Evolutionary conservation across 2,113 vertebrate species (phyloP).

Genomic region (Aspiorhynchus laticeps): DNA sequence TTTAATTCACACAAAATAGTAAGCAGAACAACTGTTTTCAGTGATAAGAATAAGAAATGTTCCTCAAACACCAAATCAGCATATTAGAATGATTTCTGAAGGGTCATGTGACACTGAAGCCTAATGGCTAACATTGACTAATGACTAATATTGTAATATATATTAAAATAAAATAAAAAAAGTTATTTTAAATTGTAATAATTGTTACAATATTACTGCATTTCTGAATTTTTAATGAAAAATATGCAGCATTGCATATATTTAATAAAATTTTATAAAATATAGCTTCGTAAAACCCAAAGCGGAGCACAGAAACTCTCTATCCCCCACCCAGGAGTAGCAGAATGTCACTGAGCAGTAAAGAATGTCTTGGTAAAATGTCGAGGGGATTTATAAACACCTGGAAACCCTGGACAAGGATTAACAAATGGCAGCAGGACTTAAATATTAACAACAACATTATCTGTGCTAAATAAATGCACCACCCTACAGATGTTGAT

Average conservation of each 20-base stretch:
- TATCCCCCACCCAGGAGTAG: slow-evolving; percentile 45
- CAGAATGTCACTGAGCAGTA: slow-evolving; percentile 72
- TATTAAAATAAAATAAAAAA: too few relatives aligned
- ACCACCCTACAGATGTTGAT: slow-evolving; percentile 1
- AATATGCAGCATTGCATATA: too few relatives aligned
- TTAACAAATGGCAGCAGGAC: slow-evolving; percentile 66
- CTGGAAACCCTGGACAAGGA: slow-evolving; percentile 67
- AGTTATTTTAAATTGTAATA: too few relatives aligned
- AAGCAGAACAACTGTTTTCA: background rate
- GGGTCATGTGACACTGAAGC: background rate
- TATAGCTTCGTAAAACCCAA: slow-evolving; percentile 69
- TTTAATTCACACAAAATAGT: background rate
- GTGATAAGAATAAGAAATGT: background rate
- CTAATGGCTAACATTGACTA: background rate
- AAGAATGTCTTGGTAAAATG: slow-evolving; percentile 74
- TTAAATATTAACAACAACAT: slow-evolving; percentile 54
- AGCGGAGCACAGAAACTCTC: slow-evolving; percentile 62
- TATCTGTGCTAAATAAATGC: slow-evolving; percentile 10
- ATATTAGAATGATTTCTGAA: background rate
- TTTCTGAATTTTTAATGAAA: too few relatives aligned
- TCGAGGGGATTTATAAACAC: slow-evolving; percentile 77
- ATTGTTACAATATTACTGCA: too few relatives aligned
- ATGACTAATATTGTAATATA: too few relatives aligned
- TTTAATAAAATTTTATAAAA: too few relatives aligned
- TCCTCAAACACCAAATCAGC: background rate